Evolutionary conservation across 2,888 invertebrate genomes (phyloP), one percentile per base, ranked within the genome.

Genomic region (Clusia tigrina): DNA sequence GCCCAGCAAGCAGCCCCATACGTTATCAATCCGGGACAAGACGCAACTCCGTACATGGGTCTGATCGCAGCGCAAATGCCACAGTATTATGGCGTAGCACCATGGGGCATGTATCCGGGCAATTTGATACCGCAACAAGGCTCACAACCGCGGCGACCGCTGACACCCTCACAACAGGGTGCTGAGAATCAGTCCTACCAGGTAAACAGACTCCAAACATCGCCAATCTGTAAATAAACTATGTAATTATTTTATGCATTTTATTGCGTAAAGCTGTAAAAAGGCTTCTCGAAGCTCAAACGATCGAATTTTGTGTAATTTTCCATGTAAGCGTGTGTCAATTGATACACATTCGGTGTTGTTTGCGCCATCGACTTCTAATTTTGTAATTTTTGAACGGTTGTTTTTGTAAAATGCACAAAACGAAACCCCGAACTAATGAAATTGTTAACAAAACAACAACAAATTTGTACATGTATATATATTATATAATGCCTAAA

Each of bases 21-120:
- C 82, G 92, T 95, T 77, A 91, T 95, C 76, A 95, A 94, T 84
- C 90, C 95, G 58, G 86, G 86, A 32, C 91, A 91, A 82, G 91
- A 91, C 83, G 85, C 84, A 25, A 84, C 89, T 69, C 95, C 94
- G 26, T 96, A 95, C 84, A 91, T 93, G 78, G 89, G 92, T 63
- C 87, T 95, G 79, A 90, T 92, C 78, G 90, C 94, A 79, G 90
- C 89, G 84, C 87, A 91, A 83, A 88, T 95, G 76, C 95, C 95
- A 58, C 80, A 78, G 58, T 96, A 97, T 86, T 96, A 96, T 84
- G 93, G 94, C 63, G 92, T 95, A 70, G 90, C 91, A 58, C 95
- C 95, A 26, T 96, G 96, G 95, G 90, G 91, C 71, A 93, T 96
- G 78, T 96, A 96, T 85, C 95, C 95, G 48, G 89, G 92, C 53